Percentiles rank a stretch among this genome's conserved stretches.
Conservation (phyloP, 37 sponge, comb jelly and placozoan species). For the Lycopodina hypogea region DNA sequence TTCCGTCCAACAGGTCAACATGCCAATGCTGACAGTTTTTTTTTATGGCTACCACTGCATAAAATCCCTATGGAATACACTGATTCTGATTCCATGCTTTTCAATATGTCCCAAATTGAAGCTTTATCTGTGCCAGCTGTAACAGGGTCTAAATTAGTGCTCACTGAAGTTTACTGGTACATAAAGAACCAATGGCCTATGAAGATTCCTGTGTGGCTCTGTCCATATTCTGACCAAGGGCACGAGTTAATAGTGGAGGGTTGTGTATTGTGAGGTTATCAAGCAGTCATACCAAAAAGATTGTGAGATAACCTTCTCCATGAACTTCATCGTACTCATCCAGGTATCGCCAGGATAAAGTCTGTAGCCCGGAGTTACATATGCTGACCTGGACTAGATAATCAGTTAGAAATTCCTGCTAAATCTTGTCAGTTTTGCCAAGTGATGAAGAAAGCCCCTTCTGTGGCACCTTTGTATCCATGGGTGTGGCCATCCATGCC, state of each 20-base stretch:
- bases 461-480: too few relatives aligned
- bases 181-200: neutral
- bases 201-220: neutral
- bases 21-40: constrained; percentile 1
- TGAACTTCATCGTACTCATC: neutral
- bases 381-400: constrained; percentile 28
- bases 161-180: constrained; percentile 6
- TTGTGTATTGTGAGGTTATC: constrained; percentile 26
- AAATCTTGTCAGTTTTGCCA: too few relatives aligned
- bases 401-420: constrained; percentile 7
- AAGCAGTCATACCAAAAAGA: too few relatives aligned
- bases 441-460: too few relatives aligned
- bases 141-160: constrained; percentile 28
- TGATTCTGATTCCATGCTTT: neutral
- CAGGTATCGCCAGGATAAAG: neutral
- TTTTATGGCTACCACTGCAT: neutral
- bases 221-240: neutral
- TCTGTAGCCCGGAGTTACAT: constrained; percentile 1
- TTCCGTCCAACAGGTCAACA: neutral
- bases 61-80: neutral
- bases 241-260: constrained; percentile 28
- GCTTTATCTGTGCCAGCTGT: neutral
- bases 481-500: too few relatives aligned
- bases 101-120: constrained; percentile 6
- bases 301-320: neutral